These are phyloP conservation scores for Falco peregrinus DNA, from an alignment of 2,797 vertebrate genomes.

Conservation along the genomic window DNA sequence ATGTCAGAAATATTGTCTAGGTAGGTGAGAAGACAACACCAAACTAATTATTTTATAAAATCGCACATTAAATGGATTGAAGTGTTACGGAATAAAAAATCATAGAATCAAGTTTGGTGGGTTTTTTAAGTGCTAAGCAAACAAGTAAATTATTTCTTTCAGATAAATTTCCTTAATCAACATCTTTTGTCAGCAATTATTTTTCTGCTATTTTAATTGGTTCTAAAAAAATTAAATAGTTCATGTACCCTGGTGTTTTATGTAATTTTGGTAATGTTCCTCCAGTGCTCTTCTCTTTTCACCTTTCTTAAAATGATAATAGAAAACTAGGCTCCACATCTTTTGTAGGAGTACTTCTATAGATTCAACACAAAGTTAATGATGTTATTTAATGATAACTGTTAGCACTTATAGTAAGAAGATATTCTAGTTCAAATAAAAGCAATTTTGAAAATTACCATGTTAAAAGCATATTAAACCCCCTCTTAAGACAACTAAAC, in stretches of 20 bases:
- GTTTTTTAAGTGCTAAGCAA: neutral
- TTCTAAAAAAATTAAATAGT: neutral
- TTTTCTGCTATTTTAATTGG: neutral
- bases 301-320: neutral
- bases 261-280: neutral
- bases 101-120: neutral
- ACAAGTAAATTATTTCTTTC: neutral
- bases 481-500: neutral
- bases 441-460: neutral
- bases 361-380: neutral
- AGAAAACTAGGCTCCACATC: neutral
- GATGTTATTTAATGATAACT: neutral
- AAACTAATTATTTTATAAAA: conserved; percentile 22
- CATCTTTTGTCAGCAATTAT: neutral
- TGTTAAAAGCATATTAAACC: neutral
- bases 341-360: neutral
- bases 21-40: conserved; percentile 81
- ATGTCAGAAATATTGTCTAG: conserved; percentile 91
- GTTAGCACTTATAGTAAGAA: neutral
- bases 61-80: conserved; percentile 32
- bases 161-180: neutral
- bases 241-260: neutral
- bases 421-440: neutral
- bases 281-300: neutral
- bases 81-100: neutral